Conservation (phyloP, 2,113 vertebrate species). For the Otocyon megalotis region DNA sequence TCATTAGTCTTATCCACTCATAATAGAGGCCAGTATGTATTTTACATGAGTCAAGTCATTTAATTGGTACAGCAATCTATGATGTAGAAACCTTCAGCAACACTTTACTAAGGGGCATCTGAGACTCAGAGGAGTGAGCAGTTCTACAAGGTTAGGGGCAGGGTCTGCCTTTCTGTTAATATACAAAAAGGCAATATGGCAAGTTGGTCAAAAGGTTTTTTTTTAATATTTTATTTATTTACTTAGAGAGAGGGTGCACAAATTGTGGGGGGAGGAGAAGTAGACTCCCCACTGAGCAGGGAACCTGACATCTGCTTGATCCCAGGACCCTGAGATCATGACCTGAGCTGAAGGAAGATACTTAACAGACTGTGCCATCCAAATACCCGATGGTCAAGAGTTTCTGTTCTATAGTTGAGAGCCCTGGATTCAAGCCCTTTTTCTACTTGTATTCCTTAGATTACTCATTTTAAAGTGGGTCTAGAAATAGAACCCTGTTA, state of each 20-base stretch:
- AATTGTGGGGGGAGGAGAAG: not conserved
- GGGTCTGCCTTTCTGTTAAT: not conserved
- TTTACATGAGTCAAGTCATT: not conserved
- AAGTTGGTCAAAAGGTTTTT: not conserved
- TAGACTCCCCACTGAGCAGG: not conserved
- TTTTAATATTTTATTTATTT: not conserved
- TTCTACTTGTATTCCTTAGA: not conserved
- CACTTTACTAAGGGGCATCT: not conserved
- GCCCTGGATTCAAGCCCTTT: not conserved
- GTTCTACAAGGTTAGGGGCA: not conserved
- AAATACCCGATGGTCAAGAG: not conserved
- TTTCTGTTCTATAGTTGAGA: not conserved
- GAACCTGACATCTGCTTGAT: not conserved
- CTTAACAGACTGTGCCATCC: not conserved
- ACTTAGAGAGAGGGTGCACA: not conserved
- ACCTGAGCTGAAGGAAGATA: not conserved
- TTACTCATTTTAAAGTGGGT: not conserved
- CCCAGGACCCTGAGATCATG: not conserved
- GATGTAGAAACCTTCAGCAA: not conserved
- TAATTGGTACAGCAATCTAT: not conserved
- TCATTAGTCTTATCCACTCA: not conserved
- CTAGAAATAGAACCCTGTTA: not conserved
- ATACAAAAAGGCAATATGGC: too few species aligned
- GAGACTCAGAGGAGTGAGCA: not conserved
- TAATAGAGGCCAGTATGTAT: not conserved